Percentiles rank a stretch among this genome's conserved stretches.
Evolutionary conservation across 2,113 vertebrate species (phyloP).

Genomic region (Verasper variegatus): DNA sequence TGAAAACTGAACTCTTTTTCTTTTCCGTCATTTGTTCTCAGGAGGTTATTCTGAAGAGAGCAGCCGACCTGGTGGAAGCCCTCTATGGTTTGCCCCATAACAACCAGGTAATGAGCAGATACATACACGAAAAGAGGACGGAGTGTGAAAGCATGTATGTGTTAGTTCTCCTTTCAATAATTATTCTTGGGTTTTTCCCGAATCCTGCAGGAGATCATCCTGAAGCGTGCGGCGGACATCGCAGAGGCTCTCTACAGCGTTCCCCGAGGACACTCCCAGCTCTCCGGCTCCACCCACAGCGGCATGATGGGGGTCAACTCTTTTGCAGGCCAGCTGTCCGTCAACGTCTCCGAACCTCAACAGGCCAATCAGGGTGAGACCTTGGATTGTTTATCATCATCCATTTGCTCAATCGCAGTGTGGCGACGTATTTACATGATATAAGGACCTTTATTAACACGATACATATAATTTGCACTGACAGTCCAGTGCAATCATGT

Average conservation of each 20-base stretch:
- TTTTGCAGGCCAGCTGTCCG: slow-evolving; percentile 95
- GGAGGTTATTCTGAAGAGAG: slow-evolving; percentile 96
- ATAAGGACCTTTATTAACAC: too few relatives aligned
- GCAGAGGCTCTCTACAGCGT: slow-evolving; percentile 99
- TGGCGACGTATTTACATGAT: too few relatives aligned
- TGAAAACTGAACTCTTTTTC: neutral
- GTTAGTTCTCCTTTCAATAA: neutral
- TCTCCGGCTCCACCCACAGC: slow-evolving; percentile 89
- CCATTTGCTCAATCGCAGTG: too few relatives aligned
- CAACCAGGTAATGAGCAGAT: slow-evolving; percentile 88
- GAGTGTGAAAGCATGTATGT: neutral
- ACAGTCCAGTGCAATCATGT: too few relatives aligned
- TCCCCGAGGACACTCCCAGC: slow-evolving; percentile 96
- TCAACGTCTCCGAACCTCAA: slow-evolving; percentile 93
- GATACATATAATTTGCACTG: too few relatives aligned
- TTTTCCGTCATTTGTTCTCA: slow-evolving; percentile 52
- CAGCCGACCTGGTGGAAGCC: slow-evolving; percentile 94
- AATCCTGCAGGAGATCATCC: slow-evolving; percentile 90
- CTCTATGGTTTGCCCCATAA: slow-evolving; percentile 96
- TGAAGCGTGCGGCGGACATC: slow-evolving; percentile 97
- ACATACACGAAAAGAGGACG: neutral
- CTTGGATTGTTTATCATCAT: neutral
- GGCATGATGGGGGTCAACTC: slow-evolving; percentile 99
- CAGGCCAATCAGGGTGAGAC: slow-evolving; percentile 94
- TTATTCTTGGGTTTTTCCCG: neutral